Conservation (phyloP, 2,113 vertebrate species). For the Aspiorhynchus laticeps region DNA sequence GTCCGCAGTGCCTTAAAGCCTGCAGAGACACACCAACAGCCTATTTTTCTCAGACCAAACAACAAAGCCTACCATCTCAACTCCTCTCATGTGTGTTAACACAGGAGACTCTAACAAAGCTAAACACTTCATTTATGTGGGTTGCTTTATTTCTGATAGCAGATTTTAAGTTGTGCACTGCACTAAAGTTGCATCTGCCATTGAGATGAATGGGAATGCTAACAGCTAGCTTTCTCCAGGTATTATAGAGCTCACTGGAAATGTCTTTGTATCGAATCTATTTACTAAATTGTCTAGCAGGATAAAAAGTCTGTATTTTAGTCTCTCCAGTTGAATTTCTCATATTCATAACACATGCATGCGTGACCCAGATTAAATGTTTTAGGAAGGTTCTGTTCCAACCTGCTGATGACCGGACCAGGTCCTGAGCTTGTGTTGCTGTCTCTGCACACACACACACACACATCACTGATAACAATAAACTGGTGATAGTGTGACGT, state of each 20-base stretch:
- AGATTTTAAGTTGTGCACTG: neutral
- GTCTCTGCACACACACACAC: slow-evolving; percentile 23
- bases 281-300: neutral
- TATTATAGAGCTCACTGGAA: neutral
- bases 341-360: neutral
- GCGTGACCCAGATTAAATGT: neutral
- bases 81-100: neutral
- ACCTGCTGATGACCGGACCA: neutral
- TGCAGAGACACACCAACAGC: neutral
- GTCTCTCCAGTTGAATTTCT: neutral
- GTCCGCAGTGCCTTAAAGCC: neutral
- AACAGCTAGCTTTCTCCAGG: neutral
- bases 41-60: neutral
- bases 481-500: slow-evolving; percentile 73
- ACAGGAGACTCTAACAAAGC: neutral
- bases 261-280: neutral
- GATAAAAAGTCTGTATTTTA: neutral
- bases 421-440: slow-evolving; percentile 1
- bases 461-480: slow-evolving; percentile 53
- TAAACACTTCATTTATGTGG: neutral
- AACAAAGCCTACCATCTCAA: neutral
- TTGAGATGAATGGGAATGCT: neutral
- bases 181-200: neutral
- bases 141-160: neutral
- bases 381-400: neutral